Evolutionary conservation across 2,888 invertebrate genomes (phyloP), one percentile per base, ranked within the genome.

Genomic region (Hyles lineata): DNA sequence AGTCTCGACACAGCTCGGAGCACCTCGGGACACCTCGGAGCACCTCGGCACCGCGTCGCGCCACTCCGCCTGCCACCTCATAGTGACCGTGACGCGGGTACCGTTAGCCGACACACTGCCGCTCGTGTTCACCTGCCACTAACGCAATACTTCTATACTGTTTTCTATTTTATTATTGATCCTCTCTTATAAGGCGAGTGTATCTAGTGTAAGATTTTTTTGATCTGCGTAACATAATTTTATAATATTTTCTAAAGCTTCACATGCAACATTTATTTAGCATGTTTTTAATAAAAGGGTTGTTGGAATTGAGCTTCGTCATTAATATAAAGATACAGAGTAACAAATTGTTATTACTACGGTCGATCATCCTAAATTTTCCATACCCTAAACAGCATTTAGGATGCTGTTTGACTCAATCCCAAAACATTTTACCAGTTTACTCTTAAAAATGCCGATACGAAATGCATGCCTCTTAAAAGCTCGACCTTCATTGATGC

Each of bases 21-120:
- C 32, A n/a, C 62, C 29, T n/a, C 62, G 62, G 19, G 17, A n/a
- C 43, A 9, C 32, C 62, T 62, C 32, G 35, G n/a, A 11, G n/a
- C 35, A 29, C 60, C 60, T 61, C 29, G 29, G 43, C 43, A 43
- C 55, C 55, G n/a, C 55, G 17, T 6, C n/a, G 55, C n/a, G n/a
- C n/a, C 55, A 55, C 55, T 55, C 55, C 55, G 55, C 55, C 55
- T n/a, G 35, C 17, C 61, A 29, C 61, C 32, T 62, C 61, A n/a
- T 62, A 19, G 70, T 55, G 23, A 79, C 79, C 84, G 85, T 86
- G 86, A 85, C 89, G 88, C 80, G 73, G 69, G 76, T 88, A 84
- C 93, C 93, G 93, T 92, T 93, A 93, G 73, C 77, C 84, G 93
- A 90, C 93, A 92, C 87, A 93, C 87, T 92, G 23, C 76, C 78